A percentile compares a stretch with the other conserved stretches of the same genome.
phyloP scores from a whole-genome alignment of 1,140 invertebrate genomes.

The Lordiphosa collinella region DNA sequence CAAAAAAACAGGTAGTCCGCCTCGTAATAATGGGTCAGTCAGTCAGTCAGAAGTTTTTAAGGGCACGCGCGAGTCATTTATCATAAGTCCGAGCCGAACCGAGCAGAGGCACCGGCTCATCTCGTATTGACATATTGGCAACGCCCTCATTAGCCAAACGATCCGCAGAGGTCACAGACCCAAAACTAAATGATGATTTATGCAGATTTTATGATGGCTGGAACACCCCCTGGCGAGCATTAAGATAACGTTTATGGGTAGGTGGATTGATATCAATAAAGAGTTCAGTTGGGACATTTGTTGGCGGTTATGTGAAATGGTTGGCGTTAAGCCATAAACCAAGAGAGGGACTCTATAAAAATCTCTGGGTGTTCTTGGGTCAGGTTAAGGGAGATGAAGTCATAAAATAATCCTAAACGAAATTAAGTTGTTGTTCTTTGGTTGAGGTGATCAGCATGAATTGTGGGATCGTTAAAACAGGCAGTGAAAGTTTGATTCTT shows the following conservation, averaged over 20 bases:
- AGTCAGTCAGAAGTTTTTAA: constrained; percentile 5
- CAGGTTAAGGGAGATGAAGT: constrained; percentile 25
- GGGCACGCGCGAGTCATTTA: constrained; percentile 66
- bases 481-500: not conserved
- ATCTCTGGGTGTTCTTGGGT: constrained; percentile 5
- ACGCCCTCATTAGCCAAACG: constrained; percentile 55
- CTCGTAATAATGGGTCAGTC: constrained; percentile 3
- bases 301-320: constrained; percentile 13
- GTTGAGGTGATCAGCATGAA: constrained; percentile 15
- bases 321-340: constrained; percentile 43
- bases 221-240: constrained; percentile 18
- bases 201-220: constrained; percentile 33
- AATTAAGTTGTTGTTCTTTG: constrained; percentile 38
- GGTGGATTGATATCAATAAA: constrained; percentile 14
- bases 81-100: constrained; percentile 24
- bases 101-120: constrained; percentile 22
- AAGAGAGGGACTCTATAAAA: constrained; percentile 52
- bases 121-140: constrained; percentile 64
- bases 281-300: constrained; percentile 21
- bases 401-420: constrained; percentile 27
- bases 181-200: constrained; percentile 30
- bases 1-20: constrained; percentile 57
- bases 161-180: constrained; percentile 16
- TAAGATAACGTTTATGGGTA: constrained; percentile 34
- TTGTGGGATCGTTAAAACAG: constrained; percentile 28